Percentiles rank a stretch among this genome's conserved stretches.
These are phyloP conservation scores for Scomber colias DNA, from an alignment of 2,113 vertebrate genomes.

Conservation along the genomic window DNA sequence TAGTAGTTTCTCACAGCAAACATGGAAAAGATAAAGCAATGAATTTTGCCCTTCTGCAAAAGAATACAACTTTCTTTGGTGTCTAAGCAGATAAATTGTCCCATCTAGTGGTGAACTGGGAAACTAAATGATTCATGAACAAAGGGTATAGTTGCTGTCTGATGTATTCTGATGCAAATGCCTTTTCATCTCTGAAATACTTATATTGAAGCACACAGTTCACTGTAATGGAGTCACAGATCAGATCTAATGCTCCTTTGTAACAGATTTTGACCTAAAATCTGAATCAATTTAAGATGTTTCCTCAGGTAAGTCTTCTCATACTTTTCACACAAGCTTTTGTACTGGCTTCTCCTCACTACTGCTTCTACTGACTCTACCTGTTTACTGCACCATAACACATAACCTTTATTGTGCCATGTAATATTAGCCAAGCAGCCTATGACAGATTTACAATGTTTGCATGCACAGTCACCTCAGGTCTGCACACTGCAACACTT, in stretches of 20 bases:
- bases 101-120: slow-evolving; percentile 74
- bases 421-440: slow-evolving; percentile 27
- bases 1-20: slow-evolving; percentile 1
- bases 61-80: not conserved
- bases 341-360: not conserved
- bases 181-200: not conserved
- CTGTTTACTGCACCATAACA: slow-evolving; percentile 3
- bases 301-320: not conserved
- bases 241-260: not conserved
- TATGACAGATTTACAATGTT: slow-evolving; percentile 54
- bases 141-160: not conserved
- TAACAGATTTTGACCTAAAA: not conserved
- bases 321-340: not conserved
- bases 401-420: slow-evolving; percentile 27
- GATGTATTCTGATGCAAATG: not conserved
- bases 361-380: not conserved
- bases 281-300: not conserved
- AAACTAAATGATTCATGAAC: slow-evolving; percentile 55
- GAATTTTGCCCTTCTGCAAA: not conserved
- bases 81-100: slow-evolving; percentile 69
- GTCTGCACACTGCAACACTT: slow-evolving; percentile 39
- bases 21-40: not conserved
- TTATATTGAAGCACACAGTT: not conserved
- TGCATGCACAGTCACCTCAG: slow-evolving; percentile 50
- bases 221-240: not conserved